Conservation (phyloP, 2,797 vertebrate genomes). For the Enteromius fasciolatus region DNA sequence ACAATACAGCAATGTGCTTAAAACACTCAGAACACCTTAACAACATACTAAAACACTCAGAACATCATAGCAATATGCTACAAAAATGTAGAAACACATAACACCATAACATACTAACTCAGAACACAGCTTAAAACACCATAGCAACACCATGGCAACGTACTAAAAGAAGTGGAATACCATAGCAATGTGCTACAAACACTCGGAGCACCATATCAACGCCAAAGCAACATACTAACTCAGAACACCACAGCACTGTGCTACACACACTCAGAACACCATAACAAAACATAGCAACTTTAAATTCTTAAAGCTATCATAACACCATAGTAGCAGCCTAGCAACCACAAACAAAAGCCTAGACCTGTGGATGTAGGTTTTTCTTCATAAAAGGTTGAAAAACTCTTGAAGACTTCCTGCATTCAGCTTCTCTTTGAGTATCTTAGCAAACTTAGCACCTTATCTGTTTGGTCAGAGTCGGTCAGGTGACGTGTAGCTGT, state of each 20-base stretch:
- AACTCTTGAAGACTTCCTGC: not conserved
- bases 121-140: too few species aligned
- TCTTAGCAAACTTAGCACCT: not conserved
- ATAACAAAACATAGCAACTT: not conserved
- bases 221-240: not conserved
- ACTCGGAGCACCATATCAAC: not conserved
- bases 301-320: too few species aligned
- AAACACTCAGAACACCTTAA: too few species aligned
- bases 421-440: not conserved
- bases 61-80: not conserved
- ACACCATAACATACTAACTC: not conserved
- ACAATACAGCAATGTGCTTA: not conserved
- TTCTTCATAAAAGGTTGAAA: not conserved
- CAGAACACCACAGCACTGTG: not conserved
- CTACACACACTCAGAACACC: not conserved
- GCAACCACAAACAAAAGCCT: not conserved
- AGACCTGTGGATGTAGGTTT: not conserved
- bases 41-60: not conserved
- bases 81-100: not conserved
- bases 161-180: not conserved
- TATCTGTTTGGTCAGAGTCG: not conserved
- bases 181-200: not conserved
- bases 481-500: conserved; percentile 29
- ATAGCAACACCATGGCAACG: too few species aligned
- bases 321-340: not conserved